phyloP scores from a whole-genome alignment of 2,113 vertebrate species.

The Daubentonia madagascariensis region DNA sequence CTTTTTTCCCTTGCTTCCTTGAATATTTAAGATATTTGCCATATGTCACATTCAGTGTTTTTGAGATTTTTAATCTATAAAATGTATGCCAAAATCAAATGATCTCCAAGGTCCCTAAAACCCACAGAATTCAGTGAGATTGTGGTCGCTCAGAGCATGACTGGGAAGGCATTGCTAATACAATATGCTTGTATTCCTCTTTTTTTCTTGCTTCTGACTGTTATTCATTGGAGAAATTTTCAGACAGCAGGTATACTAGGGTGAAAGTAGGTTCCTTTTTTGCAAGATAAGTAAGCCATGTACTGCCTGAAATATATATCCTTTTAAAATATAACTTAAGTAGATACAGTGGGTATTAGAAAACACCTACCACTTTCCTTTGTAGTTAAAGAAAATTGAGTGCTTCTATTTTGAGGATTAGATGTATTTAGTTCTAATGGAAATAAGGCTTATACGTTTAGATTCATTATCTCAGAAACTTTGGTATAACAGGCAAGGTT shows the following conservation, averaged over 20 bases:
- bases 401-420: conserved; percentile 30
- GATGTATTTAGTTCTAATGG: not conserved
- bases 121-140: not conserved
- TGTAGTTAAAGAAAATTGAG: conserved; percentile 44
- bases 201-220: not conserved
- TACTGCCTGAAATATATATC: not conserved
- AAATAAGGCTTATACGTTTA: not conserved
- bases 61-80: not conserved
- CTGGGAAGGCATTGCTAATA: not conserved
- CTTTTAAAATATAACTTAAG: conserved; percentile 15
- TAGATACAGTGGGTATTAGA: not conserved
- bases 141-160: not conserved
- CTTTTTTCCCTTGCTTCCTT: not conserved
- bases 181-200: not conserved
- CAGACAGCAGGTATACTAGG: not conserved
- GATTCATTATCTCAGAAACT: conserved; percentile 21
- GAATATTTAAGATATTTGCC: conserved; percentile 19
- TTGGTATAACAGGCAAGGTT: not conserved
- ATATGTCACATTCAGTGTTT: not conserved
- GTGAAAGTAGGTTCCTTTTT: not conserved
- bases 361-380: not conserved
- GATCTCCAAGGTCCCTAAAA: not conserved
- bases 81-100: not conserved
- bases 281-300: not conserved
- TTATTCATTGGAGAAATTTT: not conserved